These are phyloP conservation scores for Mantis religiosa DNA, from an alignment of 2,888 invertebrate genomes.

Conservation along the genomic window DNA sequence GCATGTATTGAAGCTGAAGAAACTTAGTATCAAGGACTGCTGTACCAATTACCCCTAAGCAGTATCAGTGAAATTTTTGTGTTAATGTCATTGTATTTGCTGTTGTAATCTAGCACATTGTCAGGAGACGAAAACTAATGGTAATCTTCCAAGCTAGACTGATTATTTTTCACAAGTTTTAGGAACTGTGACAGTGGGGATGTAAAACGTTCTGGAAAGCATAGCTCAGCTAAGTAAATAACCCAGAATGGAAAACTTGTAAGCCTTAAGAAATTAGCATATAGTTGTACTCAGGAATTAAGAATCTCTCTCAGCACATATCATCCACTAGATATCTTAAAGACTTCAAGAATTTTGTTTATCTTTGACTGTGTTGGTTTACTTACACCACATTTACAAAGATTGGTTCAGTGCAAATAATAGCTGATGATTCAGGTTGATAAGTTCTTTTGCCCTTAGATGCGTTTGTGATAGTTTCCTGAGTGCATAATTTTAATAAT, in stretches of 20 bases:
- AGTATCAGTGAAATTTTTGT: background rate
- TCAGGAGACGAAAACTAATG: background rate
- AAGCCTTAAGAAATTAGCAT: background rate
- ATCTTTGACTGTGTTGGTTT: no score
- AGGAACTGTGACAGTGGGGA: background rate
- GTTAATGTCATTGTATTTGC: conserved; percentile 8
- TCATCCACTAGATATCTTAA: background rate
- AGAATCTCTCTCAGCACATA: background rate
- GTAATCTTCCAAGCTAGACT: conserved; percentile 13
- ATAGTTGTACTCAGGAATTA: background rate
- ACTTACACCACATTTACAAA: no score
- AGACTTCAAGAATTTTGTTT: background rate
- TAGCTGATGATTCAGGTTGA: background rate
- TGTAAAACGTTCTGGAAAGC: background rate
- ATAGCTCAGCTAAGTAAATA: background rate
- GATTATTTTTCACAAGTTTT: background rate
- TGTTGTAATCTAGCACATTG: conserved; percentile 14
- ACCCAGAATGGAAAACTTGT: background rate
- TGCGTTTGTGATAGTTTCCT: background rate
- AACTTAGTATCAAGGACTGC: background rate
- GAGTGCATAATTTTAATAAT: background rate
- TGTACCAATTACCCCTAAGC: background rate
- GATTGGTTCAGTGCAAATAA: background rate
- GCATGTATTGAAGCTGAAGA: background rate
- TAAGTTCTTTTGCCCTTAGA: background rate